Percentiles rank a stretch among this genome's conserved stretches.
phyloP scores from a whole-genome alignment of 2,888 invertebrate genomes.

The Sipha maydis region DNA sequence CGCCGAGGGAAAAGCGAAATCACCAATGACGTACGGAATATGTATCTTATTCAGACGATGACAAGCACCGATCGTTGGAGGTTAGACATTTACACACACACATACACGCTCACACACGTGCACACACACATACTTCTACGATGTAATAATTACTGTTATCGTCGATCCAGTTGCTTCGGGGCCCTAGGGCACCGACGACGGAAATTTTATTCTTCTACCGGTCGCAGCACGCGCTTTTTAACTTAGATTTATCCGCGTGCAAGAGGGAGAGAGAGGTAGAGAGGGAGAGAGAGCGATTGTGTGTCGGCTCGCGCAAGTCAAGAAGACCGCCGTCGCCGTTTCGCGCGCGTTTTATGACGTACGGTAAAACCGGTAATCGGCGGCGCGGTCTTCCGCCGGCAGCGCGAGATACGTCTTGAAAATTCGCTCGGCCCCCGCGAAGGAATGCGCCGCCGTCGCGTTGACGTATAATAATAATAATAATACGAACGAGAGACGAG shows the following conservation, averaged over 20 bases:
- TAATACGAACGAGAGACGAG: neutral
- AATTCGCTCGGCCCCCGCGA: slow-evolving; percentile 47
- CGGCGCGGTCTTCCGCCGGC: neutral
- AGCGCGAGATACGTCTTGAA: neutral
- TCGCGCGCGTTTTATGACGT: slow-evolving; percentile 22
- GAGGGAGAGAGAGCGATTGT: neutral
- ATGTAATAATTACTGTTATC: slow-evolving; percentile 33
- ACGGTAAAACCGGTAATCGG: slow-evolving; percentile 46
- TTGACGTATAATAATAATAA: neutral
- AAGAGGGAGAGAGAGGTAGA: no score
- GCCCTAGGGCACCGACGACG: neutral
- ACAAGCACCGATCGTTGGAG: neutral
- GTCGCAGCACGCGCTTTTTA: neutral
- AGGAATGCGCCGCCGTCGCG: slow-evolving; percentile 29
- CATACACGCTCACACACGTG: no score
- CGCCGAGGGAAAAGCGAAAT: neutral
- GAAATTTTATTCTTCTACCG: neutral
- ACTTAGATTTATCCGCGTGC: neutral
- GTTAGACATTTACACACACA: neutral
- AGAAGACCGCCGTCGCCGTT: neutral
- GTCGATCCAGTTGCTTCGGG: slow-evolving; percentile 26
- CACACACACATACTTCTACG: no score
- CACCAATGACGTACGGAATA: neutral
- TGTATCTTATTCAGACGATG: neutral
- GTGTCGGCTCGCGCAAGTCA: neutral